Base-by-base conservation (phyloP, 2,113 vertebrate species). In the Empidonax traillii region DNA sequence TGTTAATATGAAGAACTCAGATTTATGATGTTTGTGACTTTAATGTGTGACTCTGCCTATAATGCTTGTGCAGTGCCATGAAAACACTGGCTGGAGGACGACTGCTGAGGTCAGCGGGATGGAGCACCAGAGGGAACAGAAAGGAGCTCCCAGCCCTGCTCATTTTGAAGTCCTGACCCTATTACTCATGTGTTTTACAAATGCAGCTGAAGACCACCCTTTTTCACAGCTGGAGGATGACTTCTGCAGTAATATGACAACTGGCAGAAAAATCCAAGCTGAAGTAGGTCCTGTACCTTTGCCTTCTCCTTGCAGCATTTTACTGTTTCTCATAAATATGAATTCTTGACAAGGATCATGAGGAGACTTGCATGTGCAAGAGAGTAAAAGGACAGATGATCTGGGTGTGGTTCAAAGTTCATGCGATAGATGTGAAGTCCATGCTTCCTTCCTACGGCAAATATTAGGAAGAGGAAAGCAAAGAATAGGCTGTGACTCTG, bases 151-250 rank as follows among this genome's bases (percentile, higher is more conserved):
- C 31, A 71, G 56, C 7, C 23, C 47, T 28, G 23, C 37, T 89
- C 69, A 52, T 1, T 0, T 3, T 28, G 39, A 68, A 59, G 43
- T 53, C 25, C 8, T 2, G 0, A 39, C 21, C 3, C 16, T 55
- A 6, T 49, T 76, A 43, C 6, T 21, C 27, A 8, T 1, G 46
- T 67, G 16, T n/a, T 91, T 82, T 52, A 75, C 12, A 35, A 16
- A 59, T 9, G 12, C 28, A 58, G 37, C 18, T 75, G 8, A 79
- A 85, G 43, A 75, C 20, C 43, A 84, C 20, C 6, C 10, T 79
- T 94, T 81, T 53, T 33, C 6, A 5, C 62, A 89, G 23, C 18
- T n/a, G 55, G 39, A 8, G 30, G 23, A 27, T 87, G n/a, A 77
- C 25, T 85, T 79, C 41, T 68, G n/a, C 27, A 58, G 15, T 61